A percentile compares a stretch with the other conserved stretches of the same genome.
Evolutionary conservation across 2,797 vertebrate species (phyloP).

Genomic region (Premnoplex brunnescens): DNA sequence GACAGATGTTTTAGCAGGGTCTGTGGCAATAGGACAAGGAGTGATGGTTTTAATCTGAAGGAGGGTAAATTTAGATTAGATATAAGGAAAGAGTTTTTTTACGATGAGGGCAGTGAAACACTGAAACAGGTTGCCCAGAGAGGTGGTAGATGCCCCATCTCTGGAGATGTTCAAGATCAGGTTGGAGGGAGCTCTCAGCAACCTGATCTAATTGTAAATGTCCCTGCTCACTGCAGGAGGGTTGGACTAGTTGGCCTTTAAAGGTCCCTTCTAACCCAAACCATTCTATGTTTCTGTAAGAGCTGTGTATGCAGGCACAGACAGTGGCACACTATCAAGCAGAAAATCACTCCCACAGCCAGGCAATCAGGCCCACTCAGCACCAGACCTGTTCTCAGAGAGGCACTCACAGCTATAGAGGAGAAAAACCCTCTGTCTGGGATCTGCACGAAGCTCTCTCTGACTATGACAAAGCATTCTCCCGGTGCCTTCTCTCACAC

Average conservation of each 20-base stretch:
- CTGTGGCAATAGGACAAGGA: neutral
- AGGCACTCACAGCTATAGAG: neutral
- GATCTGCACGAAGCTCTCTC: neutral
- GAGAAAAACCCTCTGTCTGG: neutral
- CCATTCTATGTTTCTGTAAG: neutral
- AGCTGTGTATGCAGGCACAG: neutral
- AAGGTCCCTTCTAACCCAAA: neutral
- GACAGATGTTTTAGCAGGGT: neutral
- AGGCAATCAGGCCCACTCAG: neutral
- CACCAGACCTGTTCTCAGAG: neutral
- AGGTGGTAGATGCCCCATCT: neutral
- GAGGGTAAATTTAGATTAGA: rapidly evolving
- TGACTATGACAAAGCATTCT: neutral
- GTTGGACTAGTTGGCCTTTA: neutral
- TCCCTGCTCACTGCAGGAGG: neutral
- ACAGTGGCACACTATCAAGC: neutral
- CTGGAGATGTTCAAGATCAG: neutral
- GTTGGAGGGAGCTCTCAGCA: neutral
- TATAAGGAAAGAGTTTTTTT: neutral
- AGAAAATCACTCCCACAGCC: neutral
- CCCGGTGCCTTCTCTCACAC: neutral
- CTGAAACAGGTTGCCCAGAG: neutral
- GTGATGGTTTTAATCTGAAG: neutral
- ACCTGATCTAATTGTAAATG: neutral
- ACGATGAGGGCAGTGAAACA: neutral